Conservation (phyloP, 2,113 vertebrate species). For the Leuciscus idus region DNA sequence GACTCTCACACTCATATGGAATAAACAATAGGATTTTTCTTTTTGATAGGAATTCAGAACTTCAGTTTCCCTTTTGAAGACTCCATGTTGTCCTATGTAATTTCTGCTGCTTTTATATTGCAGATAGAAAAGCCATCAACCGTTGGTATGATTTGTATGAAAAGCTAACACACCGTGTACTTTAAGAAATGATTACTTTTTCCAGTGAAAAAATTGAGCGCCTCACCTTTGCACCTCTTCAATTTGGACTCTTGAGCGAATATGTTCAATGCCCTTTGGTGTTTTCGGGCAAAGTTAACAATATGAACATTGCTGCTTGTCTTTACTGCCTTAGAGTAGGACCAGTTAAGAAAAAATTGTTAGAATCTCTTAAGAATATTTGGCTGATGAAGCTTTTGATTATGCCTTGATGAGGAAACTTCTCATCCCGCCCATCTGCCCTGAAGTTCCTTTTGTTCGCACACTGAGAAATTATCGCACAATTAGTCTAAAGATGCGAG, state of each 20-base stretch:
- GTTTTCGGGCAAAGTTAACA: conserved; percentile 16
- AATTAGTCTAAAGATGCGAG: conserved; percentile 70
- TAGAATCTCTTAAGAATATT: conserved; percentile 73
- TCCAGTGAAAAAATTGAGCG: conserved; percentile 24
- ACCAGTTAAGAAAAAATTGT: conserved; percentile 76
- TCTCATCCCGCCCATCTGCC: conserved; percentile 47
- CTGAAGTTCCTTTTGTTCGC: conserved; percentile 39
- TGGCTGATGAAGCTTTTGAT: conserved; percentile 75
- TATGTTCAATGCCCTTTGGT: not conserved
- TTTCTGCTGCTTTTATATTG: conserved; percentile 14
- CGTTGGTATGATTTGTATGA: not conserved
- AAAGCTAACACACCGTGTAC: not conserved
- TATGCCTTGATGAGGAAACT: conserved; percentile 81
- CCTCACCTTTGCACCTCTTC: conserved; percentile 10
- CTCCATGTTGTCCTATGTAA: conserved; percentile 23
- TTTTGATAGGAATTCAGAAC: conserved; percentile 27
- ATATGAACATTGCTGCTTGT: conserved; percentile 23
- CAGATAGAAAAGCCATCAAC: conserved; percentile 1
- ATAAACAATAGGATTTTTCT: conserved; percentile 20
- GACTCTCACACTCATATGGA: conserved; percentile 1
- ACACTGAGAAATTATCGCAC: conserved; percentile 67
- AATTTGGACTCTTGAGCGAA: conserved; percentile 8
- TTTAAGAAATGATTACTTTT: conserved; percentile 38
- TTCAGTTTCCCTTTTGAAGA: not conserved
- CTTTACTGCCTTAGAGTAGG: conserved; percentile 32